Base-by-base conservation (phyloP, 2,113 vertebrate species). In the Anas platyrhynchos region DNA sequence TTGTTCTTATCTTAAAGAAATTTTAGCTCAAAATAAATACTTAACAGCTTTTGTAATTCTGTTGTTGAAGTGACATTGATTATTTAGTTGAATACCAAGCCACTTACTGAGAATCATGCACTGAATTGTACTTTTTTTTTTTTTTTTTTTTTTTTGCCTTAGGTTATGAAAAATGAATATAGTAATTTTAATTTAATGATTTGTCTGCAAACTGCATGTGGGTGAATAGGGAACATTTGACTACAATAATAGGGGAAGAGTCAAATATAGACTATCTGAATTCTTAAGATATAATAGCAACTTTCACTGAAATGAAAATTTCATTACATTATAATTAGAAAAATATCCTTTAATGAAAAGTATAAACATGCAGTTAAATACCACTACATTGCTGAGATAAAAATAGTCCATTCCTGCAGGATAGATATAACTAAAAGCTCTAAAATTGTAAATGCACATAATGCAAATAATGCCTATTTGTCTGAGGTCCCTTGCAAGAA, bases 131-230 rank as follows among this genome's bases (percentile, higher is more conserved):
- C 41, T 41, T 41, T 41, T 41, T 96, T 71, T 27, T 71, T 86
- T 94, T 91, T 91, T 41, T 41, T 41, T 41, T 41, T 86, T 27
- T 71, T 86, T 94, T 91, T 91, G 15, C 36, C 18, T 58, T 81
- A 44, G 23, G 20, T 67, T 90, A 77, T 88, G 27, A 41, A 89
- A 77, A 88, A 87, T 2, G 15, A 93, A 81, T 90, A 94, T 38
- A 95, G 38, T 81, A 55, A 95, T 94, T 96, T 95, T 88, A 91
- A 89, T 96, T 59, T 94, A 88, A 95, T 86, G 15, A 61, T 90
- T 94, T 93, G 67, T 21, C 54, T 88, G 32, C 32, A 90, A 88
- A 68, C 8, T 68, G 4, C 23, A 82, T 61, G 13, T 2, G 7
- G 34, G 56, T 91, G 65, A 88, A 85, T 76, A 83, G 44, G 68